These are phyloP conservation scores for Pristionchus exspectatus DNA, from an alignment of 2,888 invertebrate genomes.

Conservation along the genomic window DNA sequence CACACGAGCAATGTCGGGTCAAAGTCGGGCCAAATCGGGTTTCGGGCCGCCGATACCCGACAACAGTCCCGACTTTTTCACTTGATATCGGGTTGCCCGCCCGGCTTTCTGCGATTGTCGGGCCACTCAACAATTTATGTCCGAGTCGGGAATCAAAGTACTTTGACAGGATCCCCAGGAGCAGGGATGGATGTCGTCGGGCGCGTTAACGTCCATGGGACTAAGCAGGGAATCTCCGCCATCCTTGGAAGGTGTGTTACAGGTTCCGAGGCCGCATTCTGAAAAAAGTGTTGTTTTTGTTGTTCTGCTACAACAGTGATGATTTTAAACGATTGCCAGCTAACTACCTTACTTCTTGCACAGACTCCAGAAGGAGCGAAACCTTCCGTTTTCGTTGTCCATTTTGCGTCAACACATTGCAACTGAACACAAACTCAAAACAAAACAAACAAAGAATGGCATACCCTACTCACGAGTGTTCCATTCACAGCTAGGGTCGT, in stretches of 20 bases:
- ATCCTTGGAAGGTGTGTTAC: neutral
- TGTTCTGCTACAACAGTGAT: too few species aligned
- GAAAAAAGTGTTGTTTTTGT: neutral
- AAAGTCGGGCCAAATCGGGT: too few species aligned
- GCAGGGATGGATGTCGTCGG: neutral
- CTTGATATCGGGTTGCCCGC: too few species aligned
- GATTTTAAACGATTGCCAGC: neutral
- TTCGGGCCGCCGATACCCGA: too few species aligned
- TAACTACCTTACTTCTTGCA: neutral
- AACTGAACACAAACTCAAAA: neutral
- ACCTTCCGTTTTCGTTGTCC: neutral
- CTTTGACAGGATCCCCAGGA: neutral
- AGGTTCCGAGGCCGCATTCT: neutral
- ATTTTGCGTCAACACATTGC: neutral
- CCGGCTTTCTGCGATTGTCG: too few species aligned
- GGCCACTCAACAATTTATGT: too few species aligned
- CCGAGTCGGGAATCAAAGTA: too few species aligned
- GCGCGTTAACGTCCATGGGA: neutral
- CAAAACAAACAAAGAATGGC: neutral
- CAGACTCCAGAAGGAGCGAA: neutral
- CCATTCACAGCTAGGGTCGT: neutral
- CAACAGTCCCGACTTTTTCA: too few species aligned
- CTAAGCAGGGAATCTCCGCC: neutral
- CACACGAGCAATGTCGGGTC: too few species aligned
- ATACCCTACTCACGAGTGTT: neutral